Conservation (phyloP, 2,888 invertebrate species). For the Argyra leucocephala region DNA sequence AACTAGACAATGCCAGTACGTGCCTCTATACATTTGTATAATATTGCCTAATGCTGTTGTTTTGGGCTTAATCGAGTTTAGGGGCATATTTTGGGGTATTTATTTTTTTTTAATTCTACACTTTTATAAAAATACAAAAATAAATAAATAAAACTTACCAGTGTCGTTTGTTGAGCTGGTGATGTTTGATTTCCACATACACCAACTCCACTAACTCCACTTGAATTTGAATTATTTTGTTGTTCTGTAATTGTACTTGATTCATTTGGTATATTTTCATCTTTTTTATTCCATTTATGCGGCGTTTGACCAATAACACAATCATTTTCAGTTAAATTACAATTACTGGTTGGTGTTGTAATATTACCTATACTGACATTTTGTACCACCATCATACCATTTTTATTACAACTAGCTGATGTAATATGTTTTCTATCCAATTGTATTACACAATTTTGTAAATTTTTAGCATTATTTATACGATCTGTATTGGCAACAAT, state of each 20-base stretch:
- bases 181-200: neutral
- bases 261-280: neutral
- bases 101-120: too few species aligned
- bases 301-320: neutral
- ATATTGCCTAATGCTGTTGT: too few species aligned
- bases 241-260: neutral
- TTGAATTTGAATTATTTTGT: neutral
- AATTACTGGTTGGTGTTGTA: neutral
- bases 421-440: constrained; percentile 9
- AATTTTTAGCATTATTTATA: constrained; percentile 11
- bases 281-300: neutral
- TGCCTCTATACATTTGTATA: too few species aligned
- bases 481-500: constrained; percentile 4
- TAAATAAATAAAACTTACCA: constrained; percentile 9
- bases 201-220: neutral
- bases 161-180: constrained; percentile 8
- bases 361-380: neutral
- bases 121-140: too few species aligned
- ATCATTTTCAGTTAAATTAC: neutral
- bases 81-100: too few species aligned
- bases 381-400: constrained; percentile 4
- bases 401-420: constrained; percentile 2
- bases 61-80: too few species aligned
- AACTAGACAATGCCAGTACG: too few species aligned
- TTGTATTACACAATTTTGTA: constrained; percentile 8